Conservation (phyloP, 2,113 vertebrate species). For the Anarhynchus alexandrinus region DNA sequence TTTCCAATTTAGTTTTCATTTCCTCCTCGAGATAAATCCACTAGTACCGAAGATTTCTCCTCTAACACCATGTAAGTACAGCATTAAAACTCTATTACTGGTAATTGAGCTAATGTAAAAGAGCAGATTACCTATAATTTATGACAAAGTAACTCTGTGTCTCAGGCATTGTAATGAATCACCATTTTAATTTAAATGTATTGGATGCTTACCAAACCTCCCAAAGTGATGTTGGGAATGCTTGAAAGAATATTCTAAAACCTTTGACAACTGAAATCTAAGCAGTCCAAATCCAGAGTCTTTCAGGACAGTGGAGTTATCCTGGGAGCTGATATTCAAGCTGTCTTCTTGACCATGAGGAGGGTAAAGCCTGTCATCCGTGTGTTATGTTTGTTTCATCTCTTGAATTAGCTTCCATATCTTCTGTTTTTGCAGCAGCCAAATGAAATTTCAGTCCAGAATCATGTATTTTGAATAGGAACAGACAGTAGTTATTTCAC, state of each 20-base stretch:
- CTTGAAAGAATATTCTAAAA: slow-evolving; percentile 38
- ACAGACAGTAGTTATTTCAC: background rate
- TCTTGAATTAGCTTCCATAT: background rate
- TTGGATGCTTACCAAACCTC: slow-evolving; percentile 61
- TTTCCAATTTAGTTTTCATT: slow-evolving; percentile 59
- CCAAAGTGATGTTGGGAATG: slow-evolving; percentile 26
- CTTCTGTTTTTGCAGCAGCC: background rate
- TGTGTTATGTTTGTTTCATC: background rate
- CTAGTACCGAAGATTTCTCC: slow-evolving; percentile 42
- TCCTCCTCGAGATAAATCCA: slow-evolving; percentile 60
- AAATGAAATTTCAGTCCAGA: background rate
- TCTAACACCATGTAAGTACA: slow-evolving; percentile 73
- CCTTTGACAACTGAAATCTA: background rate
- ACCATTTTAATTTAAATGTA: slow-evolving; percentile 72
- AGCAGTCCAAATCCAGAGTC: background rate
- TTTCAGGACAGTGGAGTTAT: background rate
- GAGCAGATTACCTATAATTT: slow-evolving; percentile 77
- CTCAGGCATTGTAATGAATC: slow-evolving; percentile 69
- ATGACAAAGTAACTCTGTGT: slow-evolving; percentile 71
- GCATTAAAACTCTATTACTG: slow-evolving; percentile 79
- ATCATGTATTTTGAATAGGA: background rate
- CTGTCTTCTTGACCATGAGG: background rate
- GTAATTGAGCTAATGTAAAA: slow-evolving; percentile 76
- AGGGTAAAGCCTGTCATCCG: background rate
- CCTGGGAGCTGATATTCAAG: background rate